Base-by-base conservation (phyloP, 2,113 vertebrate species). In the Microtus richardsoni region DNA sequence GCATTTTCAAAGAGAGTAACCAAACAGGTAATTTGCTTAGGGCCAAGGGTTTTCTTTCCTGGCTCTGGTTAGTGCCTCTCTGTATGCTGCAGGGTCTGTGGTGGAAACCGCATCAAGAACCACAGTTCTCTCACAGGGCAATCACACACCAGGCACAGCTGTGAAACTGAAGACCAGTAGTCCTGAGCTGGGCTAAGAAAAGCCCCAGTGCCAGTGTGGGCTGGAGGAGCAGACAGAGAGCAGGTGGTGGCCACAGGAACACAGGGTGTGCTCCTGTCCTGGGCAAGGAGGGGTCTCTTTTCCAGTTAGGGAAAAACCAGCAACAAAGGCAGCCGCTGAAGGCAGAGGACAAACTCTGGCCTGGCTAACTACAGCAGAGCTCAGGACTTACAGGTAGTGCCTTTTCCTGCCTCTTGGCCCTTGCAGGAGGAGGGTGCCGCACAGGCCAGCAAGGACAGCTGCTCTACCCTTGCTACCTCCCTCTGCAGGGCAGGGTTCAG, bases 251-350 rank as follows among this genome's bases (percentile, higher is more conserved):
- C 71, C 90, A 30, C n/a, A 30, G 94, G 75, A 89, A 89, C 80
- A 95, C 77, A 86, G 79, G 39, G 41, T 3, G 30, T 86, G 49
- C 91, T 94, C 75, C 70, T 0, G 0, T 58, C 88, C 75, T 33
- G 73, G 77, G 71, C 14, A 87, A 80, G 47, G 85, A 92, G 91
- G 86, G 44, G 49, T 93, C 94, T 92, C 78, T 88, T 96, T 96
- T 97, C 94, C 68, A 91, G 28, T 33, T 92, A 96, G 83, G 90
- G 93, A 94, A 77, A 92, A 95, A 75, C 2, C 0, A 0, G 12
- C 11, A 33, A 68, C 13, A 16, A 36, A 49, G 83, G 73, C 39
- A 70, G 47, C 21, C 10, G 13, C 41, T 39, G 22, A 75, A 89
- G 90, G 77, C 64, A 0, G 30, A 91, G 91, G 86, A 75, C 7